These are phyloP conservation scores for Lasiurus borealis DNA, from an alignment of 2,113 vertebrate genomes.

Conservation along the genomic window DNA sequence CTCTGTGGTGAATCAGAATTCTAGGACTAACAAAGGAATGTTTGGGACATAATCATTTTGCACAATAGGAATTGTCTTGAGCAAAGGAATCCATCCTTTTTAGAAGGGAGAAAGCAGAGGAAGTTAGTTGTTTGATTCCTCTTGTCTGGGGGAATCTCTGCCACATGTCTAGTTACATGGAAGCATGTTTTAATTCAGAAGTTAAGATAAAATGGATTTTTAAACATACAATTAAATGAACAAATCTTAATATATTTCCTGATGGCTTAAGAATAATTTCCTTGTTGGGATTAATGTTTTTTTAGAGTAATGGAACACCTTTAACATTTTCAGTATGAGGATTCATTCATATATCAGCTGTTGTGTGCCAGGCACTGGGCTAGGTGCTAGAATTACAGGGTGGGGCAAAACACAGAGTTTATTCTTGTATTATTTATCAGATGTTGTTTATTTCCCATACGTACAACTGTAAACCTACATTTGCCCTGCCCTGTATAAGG, in stretches of 20 bases:
- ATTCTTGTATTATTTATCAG: not conserved
- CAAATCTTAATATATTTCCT: not conserved
- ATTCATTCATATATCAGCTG: not conserved
- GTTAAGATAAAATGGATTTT: not conserved
- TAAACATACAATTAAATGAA: not conserved
- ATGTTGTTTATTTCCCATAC: not conserved
- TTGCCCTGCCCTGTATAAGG: not conserved
- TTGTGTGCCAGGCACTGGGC: not conserved
- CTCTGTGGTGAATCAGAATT: conserved; percentile 27
- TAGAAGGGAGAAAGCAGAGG: not conserved
- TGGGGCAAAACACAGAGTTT: not conserved
- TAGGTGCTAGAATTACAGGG: not conserved
- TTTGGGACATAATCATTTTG: not conserved
- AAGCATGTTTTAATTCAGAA: conserved; percentile 43
- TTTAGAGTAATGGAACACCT: conserved; percentile 16
- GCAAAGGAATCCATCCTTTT: not conserved
- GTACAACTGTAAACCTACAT: not conserved
- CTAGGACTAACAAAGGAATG: not conserved
- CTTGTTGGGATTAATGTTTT: not conserved
- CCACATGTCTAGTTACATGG: not conserved
- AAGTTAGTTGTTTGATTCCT: not conserved
- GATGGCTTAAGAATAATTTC: not conserved
- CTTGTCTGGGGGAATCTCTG: not conserved
- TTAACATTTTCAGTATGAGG: not conserved
- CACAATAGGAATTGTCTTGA: not conserved